A percentile compares a stretch with the other conserved stretches of the same genome.
Conservation (phyloP, 2,797 vertebrate genomes). For the Thunnus albacares region DNA sequence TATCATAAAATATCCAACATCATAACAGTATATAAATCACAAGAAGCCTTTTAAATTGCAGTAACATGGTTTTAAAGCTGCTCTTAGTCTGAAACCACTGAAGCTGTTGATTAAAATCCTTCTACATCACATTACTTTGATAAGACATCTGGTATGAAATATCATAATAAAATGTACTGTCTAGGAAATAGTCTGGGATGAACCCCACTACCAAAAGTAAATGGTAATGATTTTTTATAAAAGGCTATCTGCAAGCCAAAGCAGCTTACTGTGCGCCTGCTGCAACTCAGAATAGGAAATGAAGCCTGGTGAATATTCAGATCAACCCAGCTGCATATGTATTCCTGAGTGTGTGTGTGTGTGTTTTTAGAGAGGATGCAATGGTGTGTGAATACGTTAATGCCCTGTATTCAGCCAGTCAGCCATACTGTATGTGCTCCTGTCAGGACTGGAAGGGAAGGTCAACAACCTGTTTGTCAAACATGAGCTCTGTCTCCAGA, state of each 20-base stretch:
- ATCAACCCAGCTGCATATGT: slow-evolving; percentile 7
- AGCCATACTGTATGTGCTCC: not conserved
- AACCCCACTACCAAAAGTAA: not conserved
- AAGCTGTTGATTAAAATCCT: not conserved
- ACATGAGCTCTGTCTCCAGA: slow-evolving; percentile 16
- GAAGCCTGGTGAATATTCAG: slow-evolving; percentile 34
- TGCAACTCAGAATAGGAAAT: slow-evolving; percentile 4
- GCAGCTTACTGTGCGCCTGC: not conserved
- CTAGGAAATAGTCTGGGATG: not conserved
- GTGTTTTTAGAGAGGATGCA: slow-evolving; percentile 6
- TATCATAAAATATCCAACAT: too few species aligned
- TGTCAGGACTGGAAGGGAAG: slow-evolving; percentile 10
- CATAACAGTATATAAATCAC: too few species aligned
- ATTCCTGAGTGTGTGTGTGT: not conserved
- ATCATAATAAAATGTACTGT: not conserved
- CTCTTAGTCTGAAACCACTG: too few species aligned
- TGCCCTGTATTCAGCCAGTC: slow-evolving; percentile 13
- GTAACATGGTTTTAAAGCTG: too few species aligned
- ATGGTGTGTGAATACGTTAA: slow-evolving; percentile 30
- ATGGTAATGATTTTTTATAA: not conserved
- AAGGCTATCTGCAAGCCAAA: not conserved
- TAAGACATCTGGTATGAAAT: not conserved
- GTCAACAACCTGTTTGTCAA: slow-evolving; percentile 38
- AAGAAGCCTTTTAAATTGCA: too few species aligned
- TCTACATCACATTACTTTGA: not conserved